These are phyloP conservation scores for Pristionchus arcanus DNA, from an alignment of 2,888 invertebrate genomes.

Conservation along the genomic window DNA sequence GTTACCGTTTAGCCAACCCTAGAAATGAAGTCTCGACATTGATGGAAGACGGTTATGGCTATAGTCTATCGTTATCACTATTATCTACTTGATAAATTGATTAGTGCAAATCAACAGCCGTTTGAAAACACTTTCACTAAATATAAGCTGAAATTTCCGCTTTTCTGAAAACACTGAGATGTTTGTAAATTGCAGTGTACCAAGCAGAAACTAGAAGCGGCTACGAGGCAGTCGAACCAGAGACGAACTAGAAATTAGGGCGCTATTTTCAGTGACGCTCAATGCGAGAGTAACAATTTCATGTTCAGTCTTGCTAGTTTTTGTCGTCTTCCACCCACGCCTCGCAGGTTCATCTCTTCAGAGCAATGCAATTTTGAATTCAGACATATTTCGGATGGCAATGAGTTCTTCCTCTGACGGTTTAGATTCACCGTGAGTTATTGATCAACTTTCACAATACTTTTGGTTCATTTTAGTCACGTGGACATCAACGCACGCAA, in stretches of 20 bases:
- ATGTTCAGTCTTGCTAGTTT: background rate
- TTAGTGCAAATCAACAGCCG: no score
- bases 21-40: background rate
- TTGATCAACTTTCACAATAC: background rate
- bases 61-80: no score
- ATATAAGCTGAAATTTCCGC: no score
- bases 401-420: constrained; percentile 10
- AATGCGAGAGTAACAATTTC: background rate
- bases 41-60: background rate
- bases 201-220: background rate
- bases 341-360: background rate
- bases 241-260: background rate
- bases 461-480: background rate
- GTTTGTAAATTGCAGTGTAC: background rate
- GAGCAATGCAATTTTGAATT: no score
- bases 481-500: background rate
- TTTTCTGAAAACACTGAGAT: background rate
- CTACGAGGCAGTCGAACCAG: background rate
- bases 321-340: background rate
- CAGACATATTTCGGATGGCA: background rate
- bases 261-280: background rate
- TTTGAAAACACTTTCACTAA: no score
- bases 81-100: no score
- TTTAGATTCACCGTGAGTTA: background rate
- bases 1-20: no score